Evolutionary conservation across 2,113 vertebrate species (phyloP).

Genomic region (Agapornis roseicollis): DNA sequence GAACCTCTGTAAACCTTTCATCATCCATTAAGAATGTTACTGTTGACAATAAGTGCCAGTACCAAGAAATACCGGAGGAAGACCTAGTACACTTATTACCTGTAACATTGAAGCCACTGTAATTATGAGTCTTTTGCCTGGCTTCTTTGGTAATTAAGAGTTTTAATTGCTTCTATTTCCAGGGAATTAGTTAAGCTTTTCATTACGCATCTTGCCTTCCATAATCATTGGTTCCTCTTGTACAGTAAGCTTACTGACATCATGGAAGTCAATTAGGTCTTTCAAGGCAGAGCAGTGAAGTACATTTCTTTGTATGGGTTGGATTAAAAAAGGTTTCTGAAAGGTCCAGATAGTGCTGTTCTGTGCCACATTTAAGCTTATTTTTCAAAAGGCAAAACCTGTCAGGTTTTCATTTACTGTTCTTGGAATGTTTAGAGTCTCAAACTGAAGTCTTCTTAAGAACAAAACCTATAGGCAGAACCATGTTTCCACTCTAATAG

Average conservation of each 20-base stretch:
- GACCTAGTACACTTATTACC: constrained; percentile 21
- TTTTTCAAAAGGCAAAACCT: not conserved
- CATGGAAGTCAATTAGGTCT: constrained; percentile 74
- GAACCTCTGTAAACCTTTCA: not conserved
- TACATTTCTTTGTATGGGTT: constrained; percentile 61
- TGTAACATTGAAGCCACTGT: constrained; percentile 32
- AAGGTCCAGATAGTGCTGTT: constrained; percentile 42
- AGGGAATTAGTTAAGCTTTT: constrained; percentile 72
- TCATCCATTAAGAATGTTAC: not conserved
- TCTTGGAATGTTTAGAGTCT: not conserved
- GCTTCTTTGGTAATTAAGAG: constrained; percentile 70
- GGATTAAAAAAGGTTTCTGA: constrained; percentile 52
- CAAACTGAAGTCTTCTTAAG: not conserved
- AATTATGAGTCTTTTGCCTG: constrained; percentile 73
- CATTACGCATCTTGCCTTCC: constrained; percentile 61
- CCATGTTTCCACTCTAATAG: not conserved
- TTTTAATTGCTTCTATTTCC: constrained; percentile 77
- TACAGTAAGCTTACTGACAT: constrained; percentile 67
- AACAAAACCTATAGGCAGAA: not conserved
- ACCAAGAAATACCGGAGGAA: constrained; percentile 6
- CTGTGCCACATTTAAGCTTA: constrained; percentile 22
- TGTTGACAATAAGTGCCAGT: constrained; percentile 1
- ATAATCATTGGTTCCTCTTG: constrained; percentile 17
- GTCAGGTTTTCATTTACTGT: not conserved
- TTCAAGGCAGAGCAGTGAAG: constrained; percentile 48